Percentiles rank a stretch among this genome's conserved stretches.
Conservation (phyloP, 1,140 invertebrate species). For the Plutomurus gul region DNA sequence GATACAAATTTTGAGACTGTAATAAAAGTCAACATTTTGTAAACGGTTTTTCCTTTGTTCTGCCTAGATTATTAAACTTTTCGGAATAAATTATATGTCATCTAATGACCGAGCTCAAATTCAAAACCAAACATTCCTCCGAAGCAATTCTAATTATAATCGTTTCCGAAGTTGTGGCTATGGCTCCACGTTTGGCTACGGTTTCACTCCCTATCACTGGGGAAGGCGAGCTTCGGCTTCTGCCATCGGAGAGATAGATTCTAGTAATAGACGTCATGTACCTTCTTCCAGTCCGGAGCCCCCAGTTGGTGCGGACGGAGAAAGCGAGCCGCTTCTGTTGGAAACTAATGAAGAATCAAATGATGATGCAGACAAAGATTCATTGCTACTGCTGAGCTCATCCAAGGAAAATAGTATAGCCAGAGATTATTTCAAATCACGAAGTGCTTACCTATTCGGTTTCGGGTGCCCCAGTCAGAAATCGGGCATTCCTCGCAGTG, state of each 20-base stretch:
- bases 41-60: not conserved
- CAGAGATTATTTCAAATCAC: constrained; percentile 2
- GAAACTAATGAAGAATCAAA: not conserved
- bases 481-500: constrained; percentile 2
- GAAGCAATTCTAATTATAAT: constrained; percentile 11
- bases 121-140: constrained; percentile 17
- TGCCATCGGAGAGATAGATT: not conserved
- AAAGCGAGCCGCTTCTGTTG: not conserved
- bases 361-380: not conserved
- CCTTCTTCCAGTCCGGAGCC: not conserved
- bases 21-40: not conserved
- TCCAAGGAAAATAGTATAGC: not conserved
- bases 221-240: not conserved
- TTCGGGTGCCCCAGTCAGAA: not conserved
- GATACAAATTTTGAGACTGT: not conserved
- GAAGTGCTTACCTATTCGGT: not conserved
- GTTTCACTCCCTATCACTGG: not conserved
- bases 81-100: constrained; percentile 37
- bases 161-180: constrained; percentile 6
- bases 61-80: constrained; percentile 39
- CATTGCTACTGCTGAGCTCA: not conserved
- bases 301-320: not conserved
- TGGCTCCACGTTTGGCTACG: not conserved
- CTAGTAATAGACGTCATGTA: not conserved
- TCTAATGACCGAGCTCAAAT: constrained; percentile 27